These are phyloP conservation scores for Indicator indicator DNA, from an alignment of 2,113 vertebrate species.

Conservation along the genomic window DNA sequence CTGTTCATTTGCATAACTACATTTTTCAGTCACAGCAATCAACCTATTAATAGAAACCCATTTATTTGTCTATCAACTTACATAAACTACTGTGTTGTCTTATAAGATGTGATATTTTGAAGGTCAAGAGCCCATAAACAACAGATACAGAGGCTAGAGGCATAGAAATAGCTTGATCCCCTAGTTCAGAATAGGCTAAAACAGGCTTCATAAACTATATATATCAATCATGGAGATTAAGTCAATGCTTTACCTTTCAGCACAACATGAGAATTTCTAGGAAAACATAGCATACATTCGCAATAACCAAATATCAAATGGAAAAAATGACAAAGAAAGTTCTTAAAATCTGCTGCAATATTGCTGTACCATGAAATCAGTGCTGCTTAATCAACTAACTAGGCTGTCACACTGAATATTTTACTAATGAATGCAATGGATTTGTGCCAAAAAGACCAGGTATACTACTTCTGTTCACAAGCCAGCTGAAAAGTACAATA, in stretches of 20 bases:
- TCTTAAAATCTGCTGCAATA: background rate
- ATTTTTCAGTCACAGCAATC: constrained; percentile 44
- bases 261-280: background rate
- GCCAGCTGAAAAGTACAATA: background rate
- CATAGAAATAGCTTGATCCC: background rate
- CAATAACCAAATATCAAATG: background rate
- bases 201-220: background rate
- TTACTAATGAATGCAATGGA: background rate
- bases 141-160: background rate
- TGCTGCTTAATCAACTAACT: background rate
- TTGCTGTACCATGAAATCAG: background rate
- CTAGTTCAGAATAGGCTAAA: background rate
- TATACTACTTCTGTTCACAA: background rate
- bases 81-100: background rate
- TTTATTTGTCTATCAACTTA: constrained; percentile 42
- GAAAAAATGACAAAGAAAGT: background rate
- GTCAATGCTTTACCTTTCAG: background rate
- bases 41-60: constrained; percentile 56
- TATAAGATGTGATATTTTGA: background rate
- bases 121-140: background rate
- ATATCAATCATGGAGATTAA: background rate
- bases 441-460: background rate
- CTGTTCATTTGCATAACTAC: constrained; percentile 56
- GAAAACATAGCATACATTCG: background rate
- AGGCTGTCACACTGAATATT: background rate